Evolutionary conservation across 2,797 vertebrate genomes (phyloP).

Genomic region (Peromyscus nudipes): DNA sequence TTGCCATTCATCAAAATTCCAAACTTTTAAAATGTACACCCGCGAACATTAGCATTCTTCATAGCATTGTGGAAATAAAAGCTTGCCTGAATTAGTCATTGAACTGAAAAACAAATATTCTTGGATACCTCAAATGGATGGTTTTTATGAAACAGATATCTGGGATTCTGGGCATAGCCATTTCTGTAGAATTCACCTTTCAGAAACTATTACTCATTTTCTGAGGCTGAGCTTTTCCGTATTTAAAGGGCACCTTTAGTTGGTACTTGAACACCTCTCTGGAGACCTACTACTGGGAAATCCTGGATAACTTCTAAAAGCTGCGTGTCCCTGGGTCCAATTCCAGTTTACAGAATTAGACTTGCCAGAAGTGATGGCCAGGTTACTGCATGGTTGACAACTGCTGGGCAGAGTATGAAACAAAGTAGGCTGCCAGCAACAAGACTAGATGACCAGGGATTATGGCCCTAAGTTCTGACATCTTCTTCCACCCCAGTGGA

Average conservation of each 20-base stretch:
- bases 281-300: neutral
- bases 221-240: neutral
- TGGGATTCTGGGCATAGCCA: neutral
- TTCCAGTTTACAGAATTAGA: neutral
- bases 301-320: neutral
- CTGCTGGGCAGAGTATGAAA: neutral
- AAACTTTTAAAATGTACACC: neutral
- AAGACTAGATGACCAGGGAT: too few relatives aligned
- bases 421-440: neutral
- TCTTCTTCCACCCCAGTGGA: neutral
- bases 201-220: neutral
- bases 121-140: neutral
- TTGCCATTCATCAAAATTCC: conserved; percentile 1
- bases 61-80: conserved; percentile 11
- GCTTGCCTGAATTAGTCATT: neutral
- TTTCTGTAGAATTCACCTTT: neutral
- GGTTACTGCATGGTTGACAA: neutral
- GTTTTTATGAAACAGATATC: neutral
- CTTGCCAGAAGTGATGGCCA: neutral
- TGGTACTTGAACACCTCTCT: neutral
- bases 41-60: neutral
- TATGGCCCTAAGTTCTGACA: neutral
- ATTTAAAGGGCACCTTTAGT: neutral
- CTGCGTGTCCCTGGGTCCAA: neutral
- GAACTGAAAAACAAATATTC: neutral